Percentiles rank a stretch among this genome's conserved stretches.
These are phyloP conservation scores for Lepisosteus osseus DNA, from an alignment of 2,113 vertebrate species.

Conservation along the genomic window DNA sequence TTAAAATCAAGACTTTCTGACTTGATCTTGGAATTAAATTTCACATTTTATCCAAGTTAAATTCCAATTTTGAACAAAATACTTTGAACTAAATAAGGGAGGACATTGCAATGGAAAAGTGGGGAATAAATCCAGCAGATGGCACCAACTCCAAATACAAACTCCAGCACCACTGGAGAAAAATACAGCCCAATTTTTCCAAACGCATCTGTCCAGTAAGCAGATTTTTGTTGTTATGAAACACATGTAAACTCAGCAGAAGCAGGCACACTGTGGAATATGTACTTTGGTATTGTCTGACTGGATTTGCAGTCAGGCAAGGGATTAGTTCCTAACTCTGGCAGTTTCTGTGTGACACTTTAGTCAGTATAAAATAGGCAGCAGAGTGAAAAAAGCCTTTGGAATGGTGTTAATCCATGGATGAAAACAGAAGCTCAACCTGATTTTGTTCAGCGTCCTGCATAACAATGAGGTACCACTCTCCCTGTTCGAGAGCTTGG, in stretches of 20 bases:
- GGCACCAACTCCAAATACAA: neutral
- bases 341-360: neutral
- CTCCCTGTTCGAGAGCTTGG: neutral
- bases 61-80: neutral
- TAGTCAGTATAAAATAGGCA: neutral
- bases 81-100: too few species aligned
- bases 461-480: neutral
- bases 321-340: conserved; percentile 5
- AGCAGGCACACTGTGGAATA: neutral
- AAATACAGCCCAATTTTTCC: neutral
- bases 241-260: conserved; percentile 5
- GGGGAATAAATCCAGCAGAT: neutral
- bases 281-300: neutral
- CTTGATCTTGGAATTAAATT: too few species aligned
- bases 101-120: neutral
- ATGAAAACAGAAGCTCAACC: conserved; percentile 1
- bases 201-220: neutral
- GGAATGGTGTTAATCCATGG: neutral
- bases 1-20: too few species aligned
- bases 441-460: neutral
- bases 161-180: neutral
- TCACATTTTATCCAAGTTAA: neutral
- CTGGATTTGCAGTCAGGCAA: neutral
- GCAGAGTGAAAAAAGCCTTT: neutral
- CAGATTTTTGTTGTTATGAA: conserved; percentile 5